Evolutionary conservation across 2,113 vertebrate species (phyloP), one percentile per base, ranked within the genome.

Genomic region (Mugil cephalus): DNA sequence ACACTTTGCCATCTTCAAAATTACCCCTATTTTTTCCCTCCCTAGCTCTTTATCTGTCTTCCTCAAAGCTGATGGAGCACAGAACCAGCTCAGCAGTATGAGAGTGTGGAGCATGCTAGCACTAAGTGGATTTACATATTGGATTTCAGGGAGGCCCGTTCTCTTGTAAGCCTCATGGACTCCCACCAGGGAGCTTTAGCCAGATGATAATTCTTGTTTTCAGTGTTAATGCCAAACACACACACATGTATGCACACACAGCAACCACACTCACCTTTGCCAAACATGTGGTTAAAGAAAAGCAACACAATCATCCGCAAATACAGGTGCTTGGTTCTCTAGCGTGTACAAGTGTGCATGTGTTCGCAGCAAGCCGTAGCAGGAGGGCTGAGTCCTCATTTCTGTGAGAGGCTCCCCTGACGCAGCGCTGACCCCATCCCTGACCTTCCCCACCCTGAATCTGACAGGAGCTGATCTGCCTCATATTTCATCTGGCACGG

Each of bases 71-170:
- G 60, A 89, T 55, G 73, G 75, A 63, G 71, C 55, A n/a, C 51
- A 85, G 65, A 77, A 82, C 61, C 61, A 53, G 79, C 79, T 86
- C 78, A 39, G 82, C 58, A 8, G 58, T 78, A 64, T 70, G 47
- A 74, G 75, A 69, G 68, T 50, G 69, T 75, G 74, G 95, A 3
- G 94, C 94, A 91, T 93, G 91, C 93, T 91, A 38, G 88, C 74
- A 60, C 79, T 93, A 92, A 90, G 90, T 91, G 90, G 92, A 93
- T 94, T 94, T 94, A 88, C 92, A 93, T 93, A 93, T 92, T 93
- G 91, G 87, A 93, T 93, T 93, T 93, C 89, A 86, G 77, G 64
- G 78, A 86, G 87, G 88, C 75, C 84, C 78, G 18, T 84, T 87
- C 87, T 54, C 77, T 77, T 82, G 80, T 91, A 90, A 94, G 88